phyloP scores from a whole-genome alignment of 2,797 vertebrate genomes.

The Nasua narica region DNA sequence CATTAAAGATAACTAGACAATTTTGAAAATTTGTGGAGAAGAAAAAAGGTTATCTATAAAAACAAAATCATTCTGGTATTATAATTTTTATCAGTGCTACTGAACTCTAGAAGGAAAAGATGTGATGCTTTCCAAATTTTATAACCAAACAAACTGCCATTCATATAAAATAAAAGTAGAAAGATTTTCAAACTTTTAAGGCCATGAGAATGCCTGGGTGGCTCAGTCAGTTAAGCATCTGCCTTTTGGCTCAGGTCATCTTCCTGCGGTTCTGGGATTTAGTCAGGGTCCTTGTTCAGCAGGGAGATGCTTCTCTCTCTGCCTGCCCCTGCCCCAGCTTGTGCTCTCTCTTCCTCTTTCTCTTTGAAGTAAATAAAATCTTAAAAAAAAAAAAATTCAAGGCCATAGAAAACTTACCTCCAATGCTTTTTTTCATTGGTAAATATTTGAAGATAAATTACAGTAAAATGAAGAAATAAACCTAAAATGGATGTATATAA shows the following conservation, averaged over 20 bases:
- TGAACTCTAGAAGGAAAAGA: background rate
- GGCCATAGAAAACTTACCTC: background rate
- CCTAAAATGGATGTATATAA: background rate
- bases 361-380: no score
- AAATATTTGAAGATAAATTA: background rate
- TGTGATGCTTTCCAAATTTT: background rate
- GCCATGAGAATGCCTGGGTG: background rate
- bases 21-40: background rate
- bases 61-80: background rate
- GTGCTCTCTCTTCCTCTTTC: no score
- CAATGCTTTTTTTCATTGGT: background rate
- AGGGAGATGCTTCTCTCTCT: no score
- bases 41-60: background rate
- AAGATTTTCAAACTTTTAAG: background rate
- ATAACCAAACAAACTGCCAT: constrained; percentile 27
- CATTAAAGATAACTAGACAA: background rate
- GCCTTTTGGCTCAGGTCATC: no score
- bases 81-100: background rate
- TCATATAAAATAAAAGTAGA: background rate
- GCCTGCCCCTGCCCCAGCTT: no score
- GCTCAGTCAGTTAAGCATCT: background rate
- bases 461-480: background rate
- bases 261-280: no score
- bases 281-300: no score
- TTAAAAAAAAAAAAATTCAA: background rate